A percentile compares a stretch with the other conserved stretches of the same genome.
Conservation (phyloP, 2,797 vertebrate genomes). For the Florisuga fusca region DNA sequence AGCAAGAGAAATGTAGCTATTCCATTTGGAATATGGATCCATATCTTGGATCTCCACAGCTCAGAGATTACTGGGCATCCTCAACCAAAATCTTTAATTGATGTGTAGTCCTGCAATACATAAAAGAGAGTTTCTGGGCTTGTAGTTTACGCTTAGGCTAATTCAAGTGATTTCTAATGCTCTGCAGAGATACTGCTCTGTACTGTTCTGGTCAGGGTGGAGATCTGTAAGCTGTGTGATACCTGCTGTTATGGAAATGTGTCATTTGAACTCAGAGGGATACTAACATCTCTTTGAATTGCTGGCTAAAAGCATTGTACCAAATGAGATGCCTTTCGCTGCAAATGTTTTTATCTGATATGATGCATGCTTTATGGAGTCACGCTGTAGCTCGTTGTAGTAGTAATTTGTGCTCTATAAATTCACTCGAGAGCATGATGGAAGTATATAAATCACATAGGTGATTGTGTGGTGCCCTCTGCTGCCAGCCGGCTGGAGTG, state of each 20-base stretch:
- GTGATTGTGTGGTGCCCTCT: conserved; percentile 77
- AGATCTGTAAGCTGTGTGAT: rapidly evolving
- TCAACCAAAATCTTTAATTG: background rate
- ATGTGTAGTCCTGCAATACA: background rate
- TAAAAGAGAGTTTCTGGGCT: background rate
- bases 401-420: conserved; percentile 66
- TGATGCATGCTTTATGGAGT: conserved; percentile 48
- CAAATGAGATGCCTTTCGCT: conserved; percentile 21
- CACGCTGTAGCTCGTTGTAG: conserved; percentile 48
- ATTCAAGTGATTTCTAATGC: background rate
- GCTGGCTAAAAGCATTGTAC: background rate
- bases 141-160: background rate
- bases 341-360: conserved; percentile 12
- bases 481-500: conserved; percentile 63
- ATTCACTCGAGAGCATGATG: conserved; percentile 29
- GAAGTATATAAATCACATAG: conserved; percentile 66
- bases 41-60: background rate
- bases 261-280: background rate
- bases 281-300: background rate
- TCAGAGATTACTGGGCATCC: background rate
- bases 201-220: background rate
- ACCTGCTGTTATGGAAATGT: background rate
- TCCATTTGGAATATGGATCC: too few relatives aligned
- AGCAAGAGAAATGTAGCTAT: background rate
- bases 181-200: background rate